A percentile compares a stretch with the other conserved stretches of the same genome.
These are phyloP conservation scores for Burhinus bistriatus DNA, from an alignment of 2,113 vertebrate species.

Conservation along the genomic window DNA sequence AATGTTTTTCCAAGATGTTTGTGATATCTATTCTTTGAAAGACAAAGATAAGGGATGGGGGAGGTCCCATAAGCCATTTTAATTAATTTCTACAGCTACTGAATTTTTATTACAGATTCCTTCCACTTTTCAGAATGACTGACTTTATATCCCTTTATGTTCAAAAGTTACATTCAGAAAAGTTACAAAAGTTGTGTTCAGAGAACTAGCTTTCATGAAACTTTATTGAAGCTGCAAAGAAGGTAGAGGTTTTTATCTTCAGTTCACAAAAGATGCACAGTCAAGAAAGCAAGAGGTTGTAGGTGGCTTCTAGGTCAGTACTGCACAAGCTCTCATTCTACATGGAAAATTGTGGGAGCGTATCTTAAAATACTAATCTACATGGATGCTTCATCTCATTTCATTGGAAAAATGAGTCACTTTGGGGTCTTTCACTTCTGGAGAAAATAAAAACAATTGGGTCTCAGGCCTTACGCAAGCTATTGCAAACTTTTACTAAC, in stretches of 20 bases:
- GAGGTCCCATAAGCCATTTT: background rate
- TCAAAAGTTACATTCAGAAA: background rate
- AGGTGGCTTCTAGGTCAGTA: background rate
- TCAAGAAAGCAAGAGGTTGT: background rate
- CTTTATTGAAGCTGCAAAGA: background rate
- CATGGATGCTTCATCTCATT: background rate
- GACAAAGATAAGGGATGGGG: background rate
- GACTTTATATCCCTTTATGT: background rate
- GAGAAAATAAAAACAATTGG: background rate
- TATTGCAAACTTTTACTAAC: background rate
- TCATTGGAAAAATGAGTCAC: background rate
- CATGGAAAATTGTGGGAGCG: background rate
- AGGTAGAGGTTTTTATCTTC: background rate
- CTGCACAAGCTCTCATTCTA: background rate
- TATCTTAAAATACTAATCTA: background rate
- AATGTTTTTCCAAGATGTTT: background rate
- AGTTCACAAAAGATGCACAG: background rate
- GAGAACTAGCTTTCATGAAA: background rate
- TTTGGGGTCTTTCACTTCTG: background rate
- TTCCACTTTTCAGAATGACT: background rate
- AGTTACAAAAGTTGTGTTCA: background rate
- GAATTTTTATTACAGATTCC: background rate
- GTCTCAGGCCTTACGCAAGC: background rate
- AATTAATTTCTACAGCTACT: background rate
- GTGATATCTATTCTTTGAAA: background rate